These are phyloP conservation scores for Lytechinus pictus DNA, from an alignment of 35 echinoderm and acorn worm species.

Conservation along the genomic window DNA sequence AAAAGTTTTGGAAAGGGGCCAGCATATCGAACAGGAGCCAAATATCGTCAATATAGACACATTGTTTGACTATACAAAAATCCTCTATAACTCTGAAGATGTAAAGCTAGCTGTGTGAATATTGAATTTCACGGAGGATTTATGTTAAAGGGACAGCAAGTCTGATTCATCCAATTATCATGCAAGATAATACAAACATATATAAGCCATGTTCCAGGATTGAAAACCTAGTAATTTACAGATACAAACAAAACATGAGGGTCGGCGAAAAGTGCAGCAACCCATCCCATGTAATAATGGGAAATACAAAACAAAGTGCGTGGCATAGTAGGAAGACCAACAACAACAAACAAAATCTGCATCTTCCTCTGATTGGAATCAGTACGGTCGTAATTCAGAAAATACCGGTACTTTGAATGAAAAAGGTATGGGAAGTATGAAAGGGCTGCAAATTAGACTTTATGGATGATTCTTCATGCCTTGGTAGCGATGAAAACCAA, in stretches of 20 bases:
- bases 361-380: not conserved
- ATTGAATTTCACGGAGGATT: not conserved
- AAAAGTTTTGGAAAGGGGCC: not conserved
- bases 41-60: not conserved
- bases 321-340: not conserved
- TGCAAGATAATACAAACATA: not conserved
- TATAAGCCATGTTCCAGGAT: not conserved
- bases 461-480: not conserved
- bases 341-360: not conserved
- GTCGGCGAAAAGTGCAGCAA: not conserved
- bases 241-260: not conserved
- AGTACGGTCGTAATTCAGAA: not conserved
- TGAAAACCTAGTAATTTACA: conserved; percentile 12
- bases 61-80: not conserved
- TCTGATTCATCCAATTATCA: not conserved
- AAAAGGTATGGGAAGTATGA: not conserved
- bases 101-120: not conserved
- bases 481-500: not conserved
- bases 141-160: not conserved
- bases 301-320: not conserved
- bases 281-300: not conserved
- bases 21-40: not conserved
- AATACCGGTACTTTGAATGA: not conserved
- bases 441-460: conserved; percentile 9
- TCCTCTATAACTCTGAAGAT: not conserved